Base-by-base conservation (phyloP, 1,140 invertebrate species). In the Periplaneta americana region DNA sequence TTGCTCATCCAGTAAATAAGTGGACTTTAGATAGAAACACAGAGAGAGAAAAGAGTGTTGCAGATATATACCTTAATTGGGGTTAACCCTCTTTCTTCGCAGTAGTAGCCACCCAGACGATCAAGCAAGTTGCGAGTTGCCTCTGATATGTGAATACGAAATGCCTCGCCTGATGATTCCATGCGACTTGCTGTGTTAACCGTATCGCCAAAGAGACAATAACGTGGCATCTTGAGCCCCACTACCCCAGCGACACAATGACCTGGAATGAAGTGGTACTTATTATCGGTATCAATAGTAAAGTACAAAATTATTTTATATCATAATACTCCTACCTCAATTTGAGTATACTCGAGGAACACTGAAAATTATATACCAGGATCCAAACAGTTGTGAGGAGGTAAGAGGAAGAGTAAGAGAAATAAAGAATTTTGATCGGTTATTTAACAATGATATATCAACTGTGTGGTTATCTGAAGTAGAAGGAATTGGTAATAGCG, bases 181-280 rank as follows among this genome's bases (percentile, higher is more conserved):
- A 94, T 94, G 37, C 93, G 86, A 0, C 92, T 93, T 3, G 93
- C 93, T 0, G 93, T 94, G 84, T 94, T 94, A 0, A 98, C 97
- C 0, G 97, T 98, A 87, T 99, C 98, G 0, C 97, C 96, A 85
- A 98, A 98, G 22, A 98, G 90, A 88, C 97, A 98, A 88, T 98
- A 98, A 77, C 96, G 91, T 0, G 96, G 95, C 95, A 96, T 96
- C 80, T 89, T 90, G 22, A 90, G 83, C 4, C 91, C 91, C 1
- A 92, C 91, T 17, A 92, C 91, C 37, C 91, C 91, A 33, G 91
- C 89, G 35, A 90, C 89, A 33, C 89, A 89, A 13, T 91, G 87
- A 82, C 91, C 90, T 89, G 39, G 39, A 80, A 57, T 57, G 28
- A 22, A n/a, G 33, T 57, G 39, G 39, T 15, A 57, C 22, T 15